A percentile compares a stretch with the other conserved stretches of the same genome.
phyloP scores from a whole-genome alignment of 2,888 invertebrate genomes.

The Drosophila mettleri region DNA sequence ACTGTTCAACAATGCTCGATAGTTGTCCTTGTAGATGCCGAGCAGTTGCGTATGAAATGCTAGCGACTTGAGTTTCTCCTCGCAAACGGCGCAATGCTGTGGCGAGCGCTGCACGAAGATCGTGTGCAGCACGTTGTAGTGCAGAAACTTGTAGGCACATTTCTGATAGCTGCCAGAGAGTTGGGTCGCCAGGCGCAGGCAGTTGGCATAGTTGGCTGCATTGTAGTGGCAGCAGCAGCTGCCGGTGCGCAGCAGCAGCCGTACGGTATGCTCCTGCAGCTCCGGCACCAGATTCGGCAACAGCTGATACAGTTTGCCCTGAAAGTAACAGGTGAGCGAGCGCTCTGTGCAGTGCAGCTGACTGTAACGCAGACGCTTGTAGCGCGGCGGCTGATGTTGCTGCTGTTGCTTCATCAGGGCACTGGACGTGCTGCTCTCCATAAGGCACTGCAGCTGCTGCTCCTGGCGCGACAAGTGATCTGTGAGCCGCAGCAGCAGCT shows the following conservation, averaged over 20 bases:
- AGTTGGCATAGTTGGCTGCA: constrained; percentile 66
- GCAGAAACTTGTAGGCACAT: constrained; percentile 81
- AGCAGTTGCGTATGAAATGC: constrained; percentile 78
- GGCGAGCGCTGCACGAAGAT: constrained; percentile 68
- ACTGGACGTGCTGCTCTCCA: constrained; percentile 62
- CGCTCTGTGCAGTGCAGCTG: constrained; percentile 73
- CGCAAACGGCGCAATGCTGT: constrained; percentile 74
- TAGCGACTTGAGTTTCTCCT: constrained; percentile 79
- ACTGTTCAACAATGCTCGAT: constrained; percentile 49
- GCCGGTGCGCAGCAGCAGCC: constrained; percentile 77
- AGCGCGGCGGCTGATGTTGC: constrained; percentile 43
- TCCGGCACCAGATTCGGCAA: constrained; percentile 64
- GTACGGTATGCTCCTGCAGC: constrained; percentile 77
- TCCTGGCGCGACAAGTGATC: constrained; percentile 79
- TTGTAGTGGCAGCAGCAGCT: constrained; percentile 84
- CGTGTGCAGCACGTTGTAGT: constrained; percentile 77
- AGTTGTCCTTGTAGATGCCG: constrained; percentile 66
- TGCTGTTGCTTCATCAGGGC: constrained; percentile 51
- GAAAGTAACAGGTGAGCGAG: constrained; percentile 81
- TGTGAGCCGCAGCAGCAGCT: constrained; percentile 75
- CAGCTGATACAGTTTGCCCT: constrained; percentile 79
- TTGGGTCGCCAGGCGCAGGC: constrained; percentile 67
- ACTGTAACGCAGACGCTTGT: constrained; percentile 53
- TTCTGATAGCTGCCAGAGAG: constrained; percentile 73
- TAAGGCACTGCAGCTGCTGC: constrained; percentile 51